These are phyloP conservation scores for Adelphocoris suturalis DNA, from an alignment of 2,888 invertebrate genomes.

Conservation along the genomic window DNA sequence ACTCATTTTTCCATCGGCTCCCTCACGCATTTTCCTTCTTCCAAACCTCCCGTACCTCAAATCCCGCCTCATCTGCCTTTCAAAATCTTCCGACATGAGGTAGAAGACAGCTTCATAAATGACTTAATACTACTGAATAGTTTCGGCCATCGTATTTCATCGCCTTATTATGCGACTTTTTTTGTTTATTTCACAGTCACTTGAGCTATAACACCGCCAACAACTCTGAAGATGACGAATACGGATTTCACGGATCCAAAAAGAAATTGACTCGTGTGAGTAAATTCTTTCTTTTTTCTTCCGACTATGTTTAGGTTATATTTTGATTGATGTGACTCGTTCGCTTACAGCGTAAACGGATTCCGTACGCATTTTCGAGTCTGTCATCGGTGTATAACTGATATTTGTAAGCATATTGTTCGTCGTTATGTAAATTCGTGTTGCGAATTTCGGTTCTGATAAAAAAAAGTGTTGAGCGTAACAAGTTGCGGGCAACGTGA, in stretches of 20 bases:
- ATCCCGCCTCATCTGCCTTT: neutral
- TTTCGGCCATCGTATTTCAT: neutral
- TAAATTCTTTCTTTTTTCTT: slow-evolving; percentile 69
- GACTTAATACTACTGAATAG: neutral
- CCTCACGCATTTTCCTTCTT: no score
- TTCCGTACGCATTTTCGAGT: no score
- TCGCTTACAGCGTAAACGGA: no score
- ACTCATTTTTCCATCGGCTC: neutral
- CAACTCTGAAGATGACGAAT: slow-evolving; percentile 87
- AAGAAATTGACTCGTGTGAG: slow-evolving; percentile 84
- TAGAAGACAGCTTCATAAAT: neutral
- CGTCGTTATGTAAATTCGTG: neutral
- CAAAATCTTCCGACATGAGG: neutral
- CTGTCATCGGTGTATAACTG: no score
- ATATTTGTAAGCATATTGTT: no score
- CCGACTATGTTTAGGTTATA: neutral
- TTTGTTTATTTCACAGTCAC: slow-evolving; percentile 78
- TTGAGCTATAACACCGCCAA: slow-evolving; percentile 85
- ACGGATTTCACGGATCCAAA: slow-evolving; percentile 83
- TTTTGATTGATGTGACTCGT: neutral
- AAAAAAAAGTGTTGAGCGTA: neutral
- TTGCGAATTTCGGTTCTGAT: neutral
- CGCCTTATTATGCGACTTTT: neutral
- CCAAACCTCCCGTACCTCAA: neutral
- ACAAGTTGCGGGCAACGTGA: slow-evolving; percentile 46